Base-by-base conservation (phyloP, 2,888 invertebrate genomes). In the Ormyrus rosae region DNA sequence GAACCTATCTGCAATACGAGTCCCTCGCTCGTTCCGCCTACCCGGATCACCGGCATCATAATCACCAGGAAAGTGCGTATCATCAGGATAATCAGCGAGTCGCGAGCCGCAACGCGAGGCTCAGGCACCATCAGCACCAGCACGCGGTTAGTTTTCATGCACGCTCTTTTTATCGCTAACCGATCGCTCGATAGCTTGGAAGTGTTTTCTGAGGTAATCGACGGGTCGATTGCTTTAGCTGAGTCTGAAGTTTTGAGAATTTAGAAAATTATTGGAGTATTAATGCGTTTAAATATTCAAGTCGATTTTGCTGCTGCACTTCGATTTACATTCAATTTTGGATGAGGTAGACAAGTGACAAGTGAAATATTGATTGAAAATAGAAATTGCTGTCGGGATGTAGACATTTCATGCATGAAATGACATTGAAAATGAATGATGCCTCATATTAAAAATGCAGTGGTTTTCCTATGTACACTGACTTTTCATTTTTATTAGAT, bases 1-100 rank as follows among this genome's bases (percentile, higher is more conserved):
- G 89, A 80, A 86, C 88, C 85, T 85, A 91, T 85, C 83, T 80
- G 51, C 80, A 84, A 50, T 85, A 84, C 82, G 85, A 85, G 50
- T 58, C 82, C 9, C 56, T 74, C n/a, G 45, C 74, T 55, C 74
- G 82, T 34, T 48, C 74, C 10, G 55, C 53, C 8, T 79, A 77
- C 34, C 78, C 80, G 46, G 72, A 61, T 50, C 64, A 64, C 5
- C 64, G 73, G 9, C 77, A 80, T 19, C 61, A 56, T 85, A 70
- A 65, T 53, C 48, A 56, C 34, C 48, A 72, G 34, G 8, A 63
- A 9, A 51, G 48, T 45, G 53, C 45, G 9, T n/a, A 55, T 67
- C 67, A 67, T 67, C 80, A 67, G 65, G 67, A 53, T 9, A 34
- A 78, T 19, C 75, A 80, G 48, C 70, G 58, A 45, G 48, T 51